These are phyloP conservation scores for Trialeurodes vaporariorum DNA, from an alignment of 1,140 invertebrate species.

Conservation along the genomic window DNA sequence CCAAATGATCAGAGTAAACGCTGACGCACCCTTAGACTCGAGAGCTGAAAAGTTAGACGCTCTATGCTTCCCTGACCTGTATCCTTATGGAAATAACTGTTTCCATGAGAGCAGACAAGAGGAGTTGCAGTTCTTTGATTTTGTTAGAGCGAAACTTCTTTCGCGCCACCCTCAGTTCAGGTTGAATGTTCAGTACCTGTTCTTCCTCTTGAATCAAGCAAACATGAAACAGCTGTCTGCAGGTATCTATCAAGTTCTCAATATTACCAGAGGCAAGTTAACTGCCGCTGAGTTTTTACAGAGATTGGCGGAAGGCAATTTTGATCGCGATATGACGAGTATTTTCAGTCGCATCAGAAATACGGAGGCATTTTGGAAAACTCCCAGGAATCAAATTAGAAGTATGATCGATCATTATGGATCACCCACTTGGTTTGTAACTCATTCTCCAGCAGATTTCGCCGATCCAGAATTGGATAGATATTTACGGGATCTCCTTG, in stretches of 20 bases:
- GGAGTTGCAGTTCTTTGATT: slow-evolving; percentile 24
- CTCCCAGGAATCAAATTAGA: slow-evolving; percentile 19
- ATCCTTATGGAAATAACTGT: slow-evolving; percentile 25
- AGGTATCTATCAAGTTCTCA: slow-evolving; percentile 30
- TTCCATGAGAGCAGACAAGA: slow-evolving; percentile 20
- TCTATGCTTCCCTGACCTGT: slow-evolving; percentile 30
- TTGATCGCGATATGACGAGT: slow-evolving; percentile 22
- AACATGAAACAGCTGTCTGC: slow-evolving; percentile 26
- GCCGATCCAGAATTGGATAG: slow-evolving; percentile 15
- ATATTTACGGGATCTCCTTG: slow-evolving; percentile 16
- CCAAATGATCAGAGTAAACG: no score
- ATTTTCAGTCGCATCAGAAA: slow-evolving; percentile 23
- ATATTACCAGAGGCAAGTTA: slow-evolving; percentile 25
- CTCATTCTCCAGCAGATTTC: slow-evolving; percentile 15
- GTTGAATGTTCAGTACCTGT: slow-evolving; percentile 28
- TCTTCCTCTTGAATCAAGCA: slow-evolving; percentile 27
- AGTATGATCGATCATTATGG: slow-evolving; percentile 20
- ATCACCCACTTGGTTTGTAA: slow-evolving; percentile 19
- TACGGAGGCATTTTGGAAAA: slow-evolving; percentile 20
- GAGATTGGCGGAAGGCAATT: slow-evolving; percentile 20
- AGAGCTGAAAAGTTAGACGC: no score
- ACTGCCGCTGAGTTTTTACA: slow-evolving; percentile 26
- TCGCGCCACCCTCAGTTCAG: slow-evolving; percentile 26
- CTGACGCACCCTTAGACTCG: no score
- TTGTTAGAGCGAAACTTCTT: slow-evolving; percentile 24